These are phyloP conservation scores for Neria commutata DNA, from an alignment of 2,888 invertebrate genomes.

Conservation along the genomic window DNA sequence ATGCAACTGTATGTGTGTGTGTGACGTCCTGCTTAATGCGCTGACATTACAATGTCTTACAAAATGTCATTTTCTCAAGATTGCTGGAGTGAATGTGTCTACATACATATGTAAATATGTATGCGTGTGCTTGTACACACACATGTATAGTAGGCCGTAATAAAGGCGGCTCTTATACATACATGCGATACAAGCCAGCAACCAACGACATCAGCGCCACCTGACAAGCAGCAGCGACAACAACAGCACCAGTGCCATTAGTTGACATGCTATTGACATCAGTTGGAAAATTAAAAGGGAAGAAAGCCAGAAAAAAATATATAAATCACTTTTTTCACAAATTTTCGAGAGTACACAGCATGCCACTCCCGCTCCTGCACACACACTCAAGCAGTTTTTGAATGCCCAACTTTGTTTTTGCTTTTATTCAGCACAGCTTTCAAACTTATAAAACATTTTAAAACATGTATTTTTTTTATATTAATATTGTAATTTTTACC, in stretches of 20 bases:
- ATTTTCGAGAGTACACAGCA: not conserved
- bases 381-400: not conserved
- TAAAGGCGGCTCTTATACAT: not conserved
- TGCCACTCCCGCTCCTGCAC: too few relatives aligned
- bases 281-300: not conserved
- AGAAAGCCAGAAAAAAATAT: not conserved
- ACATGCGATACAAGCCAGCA: not conserved
- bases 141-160: not conserved
- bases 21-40: too few relatives aligned
- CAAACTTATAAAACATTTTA: not conserved
- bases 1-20: too few relatives aligned
- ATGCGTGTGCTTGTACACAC: not conserved
- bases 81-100: not conserved
- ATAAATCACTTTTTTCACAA: not conserved
- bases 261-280: conserved; percentile 40
- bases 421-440: not conserved
- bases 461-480: too few relatives aligned
- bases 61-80: too few relatives aligned
- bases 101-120: not conserved
- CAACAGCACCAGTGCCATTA: conserved; percentile 32
- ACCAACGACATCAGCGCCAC: not conserved
- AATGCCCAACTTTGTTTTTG: too few relatives aligned
- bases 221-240: not conserved
- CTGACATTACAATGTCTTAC: too few relatives aligned
- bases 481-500: too few relatives aligned